phyloP scores from a whole-genome alignment of 2,797 vertebrate species.

The Pipistrellus pipistrellus region DNA sequence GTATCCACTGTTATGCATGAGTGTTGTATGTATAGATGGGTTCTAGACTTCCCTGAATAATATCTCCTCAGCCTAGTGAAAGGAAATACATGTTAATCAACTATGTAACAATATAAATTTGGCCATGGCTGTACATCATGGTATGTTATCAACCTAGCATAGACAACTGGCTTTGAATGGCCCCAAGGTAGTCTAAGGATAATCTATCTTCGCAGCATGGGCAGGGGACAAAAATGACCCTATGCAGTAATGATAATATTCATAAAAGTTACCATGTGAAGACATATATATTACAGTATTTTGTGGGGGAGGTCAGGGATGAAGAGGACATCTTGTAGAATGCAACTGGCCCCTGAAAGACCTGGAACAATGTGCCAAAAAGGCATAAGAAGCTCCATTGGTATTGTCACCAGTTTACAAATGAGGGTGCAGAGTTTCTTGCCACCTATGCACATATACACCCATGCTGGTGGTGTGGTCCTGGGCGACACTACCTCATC shows the following conservation, averaged over 20 bases:
- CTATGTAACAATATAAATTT: background rate
- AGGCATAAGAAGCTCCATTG: background rate
- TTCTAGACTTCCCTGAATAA: background rate
- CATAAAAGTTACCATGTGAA: background rate
- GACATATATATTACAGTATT: background rate
- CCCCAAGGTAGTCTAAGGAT: background rate
- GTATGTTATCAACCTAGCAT: background rate
- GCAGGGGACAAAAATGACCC: background rate
- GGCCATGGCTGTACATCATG: background rate
- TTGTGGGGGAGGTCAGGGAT: background rate
- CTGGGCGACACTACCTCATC: background rate
- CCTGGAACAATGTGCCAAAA: background rate
- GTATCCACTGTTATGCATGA: background rate
- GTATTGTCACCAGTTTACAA: background rate
- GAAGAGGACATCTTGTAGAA: background rate
- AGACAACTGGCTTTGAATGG: background rate
- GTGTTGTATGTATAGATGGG: background rate
- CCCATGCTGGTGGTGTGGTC: background rate
- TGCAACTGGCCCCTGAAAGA: background rate
- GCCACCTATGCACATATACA: background rate
- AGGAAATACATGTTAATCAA: background rate
- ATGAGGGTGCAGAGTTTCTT: background rate
- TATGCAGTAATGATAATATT: background rate
- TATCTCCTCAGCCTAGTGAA: background rate
- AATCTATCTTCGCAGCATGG: background rate